Base-by-base conservation (phyloP, 1,140 invertebrate species). In the Drosophila varians region DNA sequence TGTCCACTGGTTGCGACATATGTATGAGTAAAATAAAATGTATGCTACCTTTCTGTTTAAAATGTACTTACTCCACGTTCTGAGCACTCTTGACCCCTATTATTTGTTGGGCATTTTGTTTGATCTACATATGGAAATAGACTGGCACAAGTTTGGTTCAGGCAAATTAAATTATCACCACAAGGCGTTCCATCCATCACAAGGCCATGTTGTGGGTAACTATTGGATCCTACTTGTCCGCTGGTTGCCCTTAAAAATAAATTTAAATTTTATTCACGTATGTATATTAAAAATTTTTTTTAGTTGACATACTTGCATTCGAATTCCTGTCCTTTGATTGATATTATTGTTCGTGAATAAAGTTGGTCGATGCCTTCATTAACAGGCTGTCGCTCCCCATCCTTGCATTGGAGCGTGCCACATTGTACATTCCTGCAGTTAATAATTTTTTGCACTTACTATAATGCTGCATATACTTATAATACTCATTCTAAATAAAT, bases 151-250 rank as follows among this genome's bases (percentile, higher is more conserved):
- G 97, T 96, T 92, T 98, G 97, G 93, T 98, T 98, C 58, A 98
- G 93, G 92, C 97, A 98, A 84, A 98, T 96, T 90, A 96, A 93
- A 92, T 97, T 96, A 75, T 97, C 95, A 25, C 96, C 96, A 91
- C 97, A 98, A n/a, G 96, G 96, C 18, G 97, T 97, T 7, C 97
- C 97, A 92, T 98, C 97, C 61, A 94, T 93, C 18, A 98, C 96
- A 52, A 98, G 92, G 0, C 97, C 96, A 77, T 96, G 92, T 36
- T 94, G 93, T 4, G 94, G 94, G 60, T 95, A 93, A 70, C 94
- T 94, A 19, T 93, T 92, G 42, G 93, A 93, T 48, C 94, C 94
- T 42, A 93, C 93, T 60, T 93, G 93, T 18, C 95, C 95, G 65
- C 93, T 95, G 2, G 94, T 95, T 8, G 95, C 94, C 91, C 95